Base-by-base conservation (phyloP, 2,797 vertebrate genomes). In the Epinephelus malabaricus region DNA sequence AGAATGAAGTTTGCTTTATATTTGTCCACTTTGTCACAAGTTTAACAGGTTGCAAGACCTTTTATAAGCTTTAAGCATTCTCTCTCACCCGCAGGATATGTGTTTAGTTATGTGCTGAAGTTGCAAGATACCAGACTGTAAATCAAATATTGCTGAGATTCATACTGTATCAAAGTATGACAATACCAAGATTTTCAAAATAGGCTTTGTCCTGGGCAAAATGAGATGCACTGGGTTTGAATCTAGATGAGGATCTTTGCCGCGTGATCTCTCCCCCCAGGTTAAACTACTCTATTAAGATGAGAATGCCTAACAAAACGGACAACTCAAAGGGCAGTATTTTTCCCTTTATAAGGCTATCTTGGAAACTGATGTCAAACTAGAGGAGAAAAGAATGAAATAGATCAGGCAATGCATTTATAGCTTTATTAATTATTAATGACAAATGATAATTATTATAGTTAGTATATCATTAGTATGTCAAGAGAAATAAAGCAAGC, bases 141-240 rank as follows among this genome's bases (percentile, higher is more conserved):
- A 34, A 25, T 45, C n/a, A 8, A 6, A 40, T 43, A 43, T 49
- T 23, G 12, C 27, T n/a, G 5, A 19, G 11, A 53, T 30, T 45
- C 17, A 34, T 50, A 5, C 17, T 27, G 18, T 0, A 6, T 11
- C 19, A 17, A 47, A 18, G 13, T 34, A 62, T 49, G 15, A 17
- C n/a, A 30, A 25, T 40, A 51, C 9, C 3, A 55, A 38, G 18
- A 27, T 40, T 10, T 14, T 69, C 3, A 60, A 67, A 73, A 56
- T 11, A 14, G 14, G 40, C 45, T 64, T 76, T 49, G 21, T 43
- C 53, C 17, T 23, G 23, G 46, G 27, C 51, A 69, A 51, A 56
- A 71, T 59, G 17, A 75, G 11, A 64, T 69, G 55, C 69, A 43
- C 49, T 50, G 45, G 59, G 27, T 78, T 63, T 69, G 55, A 70